These are phyloP conservation scores for Periophthalmus modestus DNA, from an alignment of 2,113 vertebrate genomes.

Conservation along the genomic window DNA sequence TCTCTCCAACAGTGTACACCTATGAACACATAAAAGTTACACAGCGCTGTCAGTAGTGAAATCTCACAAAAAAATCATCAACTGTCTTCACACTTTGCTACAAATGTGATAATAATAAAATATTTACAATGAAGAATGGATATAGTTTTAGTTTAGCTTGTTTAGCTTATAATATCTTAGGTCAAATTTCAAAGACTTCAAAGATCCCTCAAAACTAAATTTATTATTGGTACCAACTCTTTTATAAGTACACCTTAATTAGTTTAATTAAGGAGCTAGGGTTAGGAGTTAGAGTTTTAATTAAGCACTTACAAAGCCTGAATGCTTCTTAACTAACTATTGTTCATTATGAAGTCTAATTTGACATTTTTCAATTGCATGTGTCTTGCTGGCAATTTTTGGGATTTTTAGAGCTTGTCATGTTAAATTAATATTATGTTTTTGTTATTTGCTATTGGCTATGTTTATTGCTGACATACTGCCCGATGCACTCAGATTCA, in stretches of 20 bases:
- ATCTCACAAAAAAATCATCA: not conserved
- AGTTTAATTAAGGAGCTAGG: no score
- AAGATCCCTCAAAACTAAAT: no score
- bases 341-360: no score
- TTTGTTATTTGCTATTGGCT: constrained; percentile 27
- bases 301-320: no score
- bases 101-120: not conserved
- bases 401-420: not conserved
- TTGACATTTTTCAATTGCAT: not conserved
- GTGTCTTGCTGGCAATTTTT: not conserved
- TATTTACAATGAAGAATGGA: not conserved
- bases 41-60: not conserved
- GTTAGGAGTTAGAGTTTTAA: no score
- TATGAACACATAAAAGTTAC: constrained; percentile 44
- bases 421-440: constrained; percentile 21
- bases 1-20: constrained; percentile 80
- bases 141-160: not conserved
- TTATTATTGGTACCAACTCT: no score
- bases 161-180: not conserved
- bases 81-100: not conserved
- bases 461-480: constrained; percentile 40
- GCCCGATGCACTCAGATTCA: constrained; percentile 38
- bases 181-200: no score
- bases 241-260: no score
- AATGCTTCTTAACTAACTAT: no score